Evolutionary conservation across 1,140 invertebrate species (phyloP).

Genomic region (Lasaia peninsularis): DNA sequence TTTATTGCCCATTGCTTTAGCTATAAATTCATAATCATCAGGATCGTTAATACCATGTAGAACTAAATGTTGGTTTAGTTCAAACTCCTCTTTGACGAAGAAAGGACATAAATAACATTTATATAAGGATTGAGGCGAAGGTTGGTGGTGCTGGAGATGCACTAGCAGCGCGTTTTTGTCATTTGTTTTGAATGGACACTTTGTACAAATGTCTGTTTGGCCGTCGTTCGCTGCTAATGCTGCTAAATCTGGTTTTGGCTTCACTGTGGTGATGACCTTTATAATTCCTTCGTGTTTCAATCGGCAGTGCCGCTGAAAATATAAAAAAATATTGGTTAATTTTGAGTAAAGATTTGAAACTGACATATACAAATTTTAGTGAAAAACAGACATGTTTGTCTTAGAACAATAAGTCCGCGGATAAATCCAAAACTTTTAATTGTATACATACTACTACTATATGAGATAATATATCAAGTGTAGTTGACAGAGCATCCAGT

Average conservation of each 20-base stretch:
- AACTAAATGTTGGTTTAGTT: slow-evolving; percentile 67
- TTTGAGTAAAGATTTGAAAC: neutral
- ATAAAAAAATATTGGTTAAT: slow-evolving; percentile 3
- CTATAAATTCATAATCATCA: slow-evolving; percentile 67
- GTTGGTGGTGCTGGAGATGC: slow-evolving; percentile 86
- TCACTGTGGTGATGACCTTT: slow-evolving; percentile 79
- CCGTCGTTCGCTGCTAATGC: slow-evolving; percentile 48
- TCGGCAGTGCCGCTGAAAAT: slow-evolving; percentile 84
- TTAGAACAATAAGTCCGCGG: too few species aligned
- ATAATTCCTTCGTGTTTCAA: slow-evolving; percentile 85
- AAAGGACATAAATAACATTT: slow-evolving; percentile 91
- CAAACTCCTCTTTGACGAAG: slow-evolving; percentile 80
- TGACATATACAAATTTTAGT: too few species aligned
- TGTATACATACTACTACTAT: too few species aligned
- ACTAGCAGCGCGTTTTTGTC: slow-evolving; percentile 81
- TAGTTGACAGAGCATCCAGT: too few species aligned
- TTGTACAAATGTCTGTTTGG: slow-evolving; percentile 77
- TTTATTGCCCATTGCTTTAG: slow-evolving; percentile 62
- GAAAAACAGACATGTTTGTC: too few species aligned
- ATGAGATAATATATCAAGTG: too few species aligned
- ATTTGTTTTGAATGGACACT: slow-evolving; percentile 86
- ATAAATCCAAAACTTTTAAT: too few species aligned
- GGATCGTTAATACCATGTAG: slow-evolving; percentile 68
- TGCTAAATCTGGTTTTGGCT: slow-evolving; percentile 50
- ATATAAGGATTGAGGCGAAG: slow-evolving; percentile 82